phyloP scores from a whole-genome alignment of 2,113 vertebrate species.

The Psittacula cyanocephala region DNA sequence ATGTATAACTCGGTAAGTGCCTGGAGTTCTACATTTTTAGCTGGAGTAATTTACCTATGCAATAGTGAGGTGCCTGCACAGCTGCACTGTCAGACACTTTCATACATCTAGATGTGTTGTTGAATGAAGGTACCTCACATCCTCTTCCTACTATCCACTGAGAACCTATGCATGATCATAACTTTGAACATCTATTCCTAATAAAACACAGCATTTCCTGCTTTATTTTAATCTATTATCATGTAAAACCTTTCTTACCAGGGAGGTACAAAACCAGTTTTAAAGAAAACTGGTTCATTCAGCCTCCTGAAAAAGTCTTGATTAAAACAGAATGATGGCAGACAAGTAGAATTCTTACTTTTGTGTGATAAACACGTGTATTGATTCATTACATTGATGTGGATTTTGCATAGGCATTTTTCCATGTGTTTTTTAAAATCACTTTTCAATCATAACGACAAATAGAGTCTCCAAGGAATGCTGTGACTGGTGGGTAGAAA shows the following conservation, averaged over 20 bases:
- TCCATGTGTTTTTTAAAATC: background rate
- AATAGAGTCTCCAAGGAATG: background rate
- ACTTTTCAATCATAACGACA: background rate
- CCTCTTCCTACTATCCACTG: background rate
- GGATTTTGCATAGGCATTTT: background rate
- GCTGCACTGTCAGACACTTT: background rate
- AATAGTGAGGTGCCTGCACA: background rate
- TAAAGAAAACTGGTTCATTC: background rate
- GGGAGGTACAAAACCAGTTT: background rate
- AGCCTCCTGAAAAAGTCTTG: background rate
- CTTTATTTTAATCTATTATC: background rate
- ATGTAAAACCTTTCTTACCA: background rate
- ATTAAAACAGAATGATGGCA: background rate
- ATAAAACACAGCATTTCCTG: background rate
- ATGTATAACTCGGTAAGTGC: background rate
- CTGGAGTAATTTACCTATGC: background rate
- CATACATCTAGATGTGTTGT: background rate
- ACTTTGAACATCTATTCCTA: background rate
- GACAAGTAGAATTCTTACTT: background rate
- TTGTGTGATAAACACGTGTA: background rate
- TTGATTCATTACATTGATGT: background rate
- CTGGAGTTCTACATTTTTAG: background rate
- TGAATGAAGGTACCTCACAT: background rate
- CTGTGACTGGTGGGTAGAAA: background rate
- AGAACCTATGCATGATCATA: background rate